Percentiles rank a stretch among this genome's conserved stretches.
phyloP scores from a whole-genome alignment of 2,113 vertebrate species.

The Etia nguti region DNA sequence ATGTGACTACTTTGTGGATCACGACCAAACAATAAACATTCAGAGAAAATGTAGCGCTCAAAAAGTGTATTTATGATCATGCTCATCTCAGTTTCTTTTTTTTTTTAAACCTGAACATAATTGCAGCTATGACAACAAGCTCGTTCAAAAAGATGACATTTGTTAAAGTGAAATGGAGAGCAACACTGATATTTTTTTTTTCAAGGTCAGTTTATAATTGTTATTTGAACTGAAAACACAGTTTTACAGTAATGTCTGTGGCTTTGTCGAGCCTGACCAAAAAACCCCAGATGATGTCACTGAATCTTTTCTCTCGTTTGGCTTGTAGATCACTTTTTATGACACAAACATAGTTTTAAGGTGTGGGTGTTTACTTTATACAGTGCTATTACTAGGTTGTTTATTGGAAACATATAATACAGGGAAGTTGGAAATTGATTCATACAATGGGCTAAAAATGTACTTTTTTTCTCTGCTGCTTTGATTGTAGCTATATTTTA shows the following conservation, averaged over 20 bases:
- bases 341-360: neutral
- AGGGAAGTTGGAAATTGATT: neutral
- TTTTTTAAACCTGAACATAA: neutral
- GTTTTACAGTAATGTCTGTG: neutral
- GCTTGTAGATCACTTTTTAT: neutral
- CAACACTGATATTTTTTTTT: accelerated
- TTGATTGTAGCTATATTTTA: neutral
- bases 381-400: neutral
- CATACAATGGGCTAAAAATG: neutral
- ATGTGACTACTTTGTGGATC: neutral
- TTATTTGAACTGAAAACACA: neutral
- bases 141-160: neutral
- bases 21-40: neutral
- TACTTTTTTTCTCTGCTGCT: neutral
- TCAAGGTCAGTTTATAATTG: neutral
- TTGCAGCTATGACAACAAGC: neutral
- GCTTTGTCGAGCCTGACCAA: neutral
- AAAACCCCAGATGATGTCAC: neutral
- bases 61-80: neutral
- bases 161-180: neutral
- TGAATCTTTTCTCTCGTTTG: neutral
- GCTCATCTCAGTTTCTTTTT: neutral
- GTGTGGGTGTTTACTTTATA: neutral
- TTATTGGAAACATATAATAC: neutral
- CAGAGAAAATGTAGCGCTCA: neutral